Conservation (phyloP, 2,888 invertebrate genomes). For the Drosophila acutilabella region DNA sequence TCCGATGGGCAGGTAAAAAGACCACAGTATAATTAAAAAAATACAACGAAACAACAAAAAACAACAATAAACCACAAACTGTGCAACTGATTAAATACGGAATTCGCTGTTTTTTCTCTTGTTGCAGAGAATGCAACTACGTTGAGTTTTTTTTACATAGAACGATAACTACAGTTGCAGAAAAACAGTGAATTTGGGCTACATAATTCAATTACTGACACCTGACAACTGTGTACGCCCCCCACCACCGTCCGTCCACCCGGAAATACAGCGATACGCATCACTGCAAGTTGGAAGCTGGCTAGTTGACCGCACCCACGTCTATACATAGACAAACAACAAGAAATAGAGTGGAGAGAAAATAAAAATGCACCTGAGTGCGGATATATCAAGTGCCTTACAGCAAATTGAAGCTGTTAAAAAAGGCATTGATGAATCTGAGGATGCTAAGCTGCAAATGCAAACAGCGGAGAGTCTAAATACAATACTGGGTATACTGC, state of each 20-base stretch:
- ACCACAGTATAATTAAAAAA: constrained; percentile 53
- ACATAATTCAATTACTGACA: constrained; percentile 59
- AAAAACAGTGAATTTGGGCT: constrained; percentile 27
- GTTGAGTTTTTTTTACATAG: constrained; percentile 2
- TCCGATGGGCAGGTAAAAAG: constrained; percentile 39
- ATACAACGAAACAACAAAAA: constrained; percentile 36
- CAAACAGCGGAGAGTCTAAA: constrained; percentile 91
- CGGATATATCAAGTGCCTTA: constrained; percentile 94
- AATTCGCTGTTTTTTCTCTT: constrained; percentile 4
- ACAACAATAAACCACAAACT: constrained; percentile 34
- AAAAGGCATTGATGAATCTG: constrained; percentile 93
- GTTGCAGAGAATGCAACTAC: constrained; percentile 9
- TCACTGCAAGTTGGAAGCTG: constrained; percentile 34
- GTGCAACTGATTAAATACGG: constrained; percentile 8
- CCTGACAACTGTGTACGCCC: constrained; percentile 47
- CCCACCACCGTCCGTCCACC: not conserved
- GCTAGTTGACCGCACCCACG: constrained; percentile 51
- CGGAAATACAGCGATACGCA: constrained; percentile 50
- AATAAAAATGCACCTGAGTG: constrained; percentile 83
- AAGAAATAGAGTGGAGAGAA: not conserved
- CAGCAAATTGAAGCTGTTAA: constrained; percentile 95
- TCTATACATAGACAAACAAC: not conserved
- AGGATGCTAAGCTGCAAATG: constrained; percentile 92
- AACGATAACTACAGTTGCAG: constrained; percentile 2
- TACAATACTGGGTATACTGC: constrained; percentile 92